phyloP scores from a whole-genome alignment of 2,113 vertebrate genomes.

The Heteronetta atricapilla region DNA sequence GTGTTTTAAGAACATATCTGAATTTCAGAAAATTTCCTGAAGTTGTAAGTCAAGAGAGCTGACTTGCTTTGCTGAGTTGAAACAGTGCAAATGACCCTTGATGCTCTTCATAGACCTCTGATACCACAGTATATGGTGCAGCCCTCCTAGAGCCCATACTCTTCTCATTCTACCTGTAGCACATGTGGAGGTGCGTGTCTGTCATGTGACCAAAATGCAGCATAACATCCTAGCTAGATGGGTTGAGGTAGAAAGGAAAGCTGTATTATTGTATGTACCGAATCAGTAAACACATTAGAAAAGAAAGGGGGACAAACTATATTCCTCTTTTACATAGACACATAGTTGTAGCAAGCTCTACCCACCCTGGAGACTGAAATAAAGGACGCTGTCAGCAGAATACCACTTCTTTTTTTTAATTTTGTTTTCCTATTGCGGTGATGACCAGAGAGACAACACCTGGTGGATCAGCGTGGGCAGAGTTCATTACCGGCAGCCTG shows the following conservation, averaged over 20 bases:
- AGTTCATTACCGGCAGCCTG: background rate
- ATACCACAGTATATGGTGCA: background rate
- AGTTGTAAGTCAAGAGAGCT: background rate
- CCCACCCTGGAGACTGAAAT: background rate
- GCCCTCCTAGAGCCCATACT: background rate
- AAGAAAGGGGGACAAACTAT: background rate
- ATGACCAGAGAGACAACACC: background rate
- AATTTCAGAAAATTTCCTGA: background rate
- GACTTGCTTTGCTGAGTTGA: background rate
- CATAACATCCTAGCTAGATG: background rate
- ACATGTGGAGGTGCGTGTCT: background rate
- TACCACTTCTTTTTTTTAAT: background rate
- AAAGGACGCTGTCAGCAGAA: background rate
- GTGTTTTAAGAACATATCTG: background rate
- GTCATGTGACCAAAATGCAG: background rate
- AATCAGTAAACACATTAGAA: background rate
- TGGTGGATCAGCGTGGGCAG: background rate
- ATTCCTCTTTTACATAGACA: background rate
- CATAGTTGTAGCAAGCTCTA: background rate
- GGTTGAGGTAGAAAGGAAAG: background rate
- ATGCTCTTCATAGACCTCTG: background rate
- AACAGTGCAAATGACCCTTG: background rate
- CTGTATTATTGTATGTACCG: background rate
- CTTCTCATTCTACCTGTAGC: background rate
- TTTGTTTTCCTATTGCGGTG: background rate